A percentile compares a stretch with the other conserved stretches of the same genome.
These are phyloP conservation scores for Ceriagrion tenellum DNA, from an alignment of 2,888 invertebrate species.

Conservation along the genomic window DNA sequence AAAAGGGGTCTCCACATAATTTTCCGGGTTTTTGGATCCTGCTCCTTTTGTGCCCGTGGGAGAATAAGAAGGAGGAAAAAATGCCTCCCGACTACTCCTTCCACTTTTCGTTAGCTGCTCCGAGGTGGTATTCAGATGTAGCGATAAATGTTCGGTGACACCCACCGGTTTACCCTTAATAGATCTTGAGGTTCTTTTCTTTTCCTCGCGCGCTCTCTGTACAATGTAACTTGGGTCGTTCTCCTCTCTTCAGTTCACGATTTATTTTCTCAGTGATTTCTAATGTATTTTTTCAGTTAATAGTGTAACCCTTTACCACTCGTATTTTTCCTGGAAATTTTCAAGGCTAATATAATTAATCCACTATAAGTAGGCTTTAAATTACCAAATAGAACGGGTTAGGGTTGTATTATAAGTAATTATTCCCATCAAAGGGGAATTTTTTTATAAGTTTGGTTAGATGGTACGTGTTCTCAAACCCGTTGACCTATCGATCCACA, in stretches of 20 bases:
- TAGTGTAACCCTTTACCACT: too few relatives aligned
- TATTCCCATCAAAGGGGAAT: too few relatives aligned
- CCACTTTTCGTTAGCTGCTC: not conserved
- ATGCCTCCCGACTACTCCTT: not conserved
- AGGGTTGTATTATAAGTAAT: too few relatives aligned
- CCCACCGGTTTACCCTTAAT: not conserved
- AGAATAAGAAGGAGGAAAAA: not conserved
- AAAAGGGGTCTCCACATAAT: not conserved
- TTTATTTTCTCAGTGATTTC: not conserved
- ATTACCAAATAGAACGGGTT: too few relatives aligned
- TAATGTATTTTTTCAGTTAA: too few relatives aligned
- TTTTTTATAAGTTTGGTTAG: too few relatives aligned
- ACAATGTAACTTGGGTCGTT: not conserved
- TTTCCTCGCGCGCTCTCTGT: not conserved
- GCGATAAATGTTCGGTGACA: conserved; percentile 15
- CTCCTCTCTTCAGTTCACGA: not conserved
- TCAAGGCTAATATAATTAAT: too few relatives aligned
- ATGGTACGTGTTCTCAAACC: too few relatives aligned
- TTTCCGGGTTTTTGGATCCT: conserved; percentile 15
- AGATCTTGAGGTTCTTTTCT: not conserved
- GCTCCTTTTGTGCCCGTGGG: not conserved
- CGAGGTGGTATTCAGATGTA: conserved; percentile 19
- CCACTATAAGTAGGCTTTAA: too few relatives aligned
- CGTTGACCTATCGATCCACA: too few relatives aligned
- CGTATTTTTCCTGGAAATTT: too few relatives aligned